A percentile compares a stretch with the other conserved stretches of the same genome.
phyloP scores from a whole-genome alignment of 2,888 invertebrate genomes.

The Eupelmus urozonus region DNA sequence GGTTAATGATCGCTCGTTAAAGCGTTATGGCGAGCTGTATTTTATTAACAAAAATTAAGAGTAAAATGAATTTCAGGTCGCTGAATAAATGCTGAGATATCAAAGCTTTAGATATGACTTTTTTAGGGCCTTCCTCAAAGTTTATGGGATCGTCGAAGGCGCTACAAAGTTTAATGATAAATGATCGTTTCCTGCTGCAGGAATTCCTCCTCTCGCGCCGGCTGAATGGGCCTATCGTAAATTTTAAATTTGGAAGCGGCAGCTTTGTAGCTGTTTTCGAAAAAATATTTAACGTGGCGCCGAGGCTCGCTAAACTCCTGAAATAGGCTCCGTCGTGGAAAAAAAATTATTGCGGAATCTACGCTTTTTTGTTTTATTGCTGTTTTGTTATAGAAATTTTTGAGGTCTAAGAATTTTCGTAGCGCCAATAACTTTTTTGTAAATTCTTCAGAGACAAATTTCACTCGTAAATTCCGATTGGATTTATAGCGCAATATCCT shows the following conservation, averaged over 20 bases:
- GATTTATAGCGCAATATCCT: too few relatives aligned
- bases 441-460: conserved; percentile 8
- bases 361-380: not conserved
- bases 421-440: not conserved
- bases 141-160: not conserved
- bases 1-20: too few relatives aligned
- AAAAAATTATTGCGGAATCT: conserved; percentile 7
- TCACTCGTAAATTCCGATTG: not conserved
- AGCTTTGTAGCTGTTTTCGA: conserved; percentile 48
- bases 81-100: too few relatives aligned
- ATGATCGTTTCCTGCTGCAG: conserved; percentile 16
- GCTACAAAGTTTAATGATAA: conserved; percentile 14
- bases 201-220: not conserved
- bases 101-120: too few relatives aligned
- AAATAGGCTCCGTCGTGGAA: not conserved
- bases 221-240: not conserved
- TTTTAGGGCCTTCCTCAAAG: too few relatives aligned
- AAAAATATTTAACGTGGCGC: conserved; percentile 25
- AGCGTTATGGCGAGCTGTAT: too few relatives aligned
- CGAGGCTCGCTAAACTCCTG: conserved; percentile 8
- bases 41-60: too few relatives aligned
- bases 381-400: not conserved
- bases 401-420: not conserved
- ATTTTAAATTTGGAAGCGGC: conserved; percentile 38
- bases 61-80: too few relatives aligned